Evolutionary conservation across 2,797 vertebrate species (phyloP).

Genomic region (Dendrocincla fuliginosa): DNA sequence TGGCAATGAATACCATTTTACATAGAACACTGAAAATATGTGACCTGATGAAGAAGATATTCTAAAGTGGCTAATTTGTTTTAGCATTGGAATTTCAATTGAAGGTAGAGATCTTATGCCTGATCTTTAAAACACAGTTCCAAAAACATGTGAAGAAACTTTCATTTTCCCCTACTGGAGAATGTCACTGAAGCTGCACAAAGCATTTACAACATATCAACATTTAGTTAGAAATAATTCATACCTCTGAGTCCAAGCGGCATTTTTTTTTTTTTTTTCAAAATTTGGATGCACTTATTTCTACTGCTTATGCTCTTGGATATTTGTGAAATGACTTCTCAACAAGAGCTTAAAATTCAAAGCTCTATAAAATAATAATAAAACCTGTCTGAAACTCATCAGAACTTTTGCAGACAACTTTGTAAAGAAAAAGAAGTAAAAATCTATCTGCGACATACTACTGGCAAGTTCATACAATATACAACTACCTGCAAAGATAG

Average conservation of each 20-base stretch:
- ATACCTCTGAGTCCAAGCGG: not conserved
- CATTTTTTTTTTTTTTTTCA: not conserved
- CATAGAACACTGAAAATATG: not conserved
- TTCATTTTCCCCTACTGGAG: not conserved
- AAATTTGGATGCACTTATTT: not conserved
- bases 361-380: not conserved
- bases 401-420: not conserved
- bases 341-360: not conserved
- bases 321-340: not conserved
- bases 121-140: not conserved
- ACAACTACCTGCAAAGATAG: not conserved
- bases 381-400: not conserved
- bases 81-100: not conserved
- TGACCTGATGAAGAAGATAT: not conserved
- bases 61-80: not conserved
- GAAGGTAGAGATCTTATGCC: not conserved
- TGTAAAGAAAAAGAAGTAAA: not conserved
- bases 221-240: not conserved
- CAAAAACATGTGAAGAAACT: not conserved
- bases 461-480: not conserved
- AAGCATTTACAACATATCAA: not conserved
- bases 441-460: not conserved
- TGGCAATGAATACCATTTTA: not conserved
- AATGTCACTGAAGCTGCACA: not conserved
- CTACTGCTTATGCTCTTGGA: not conserved